These are phyloP conservation scores for Xiphophorus maculatus DNA, from an alignment of 2,113 vertebrate species.

Conservation along the genomic window DNA sequence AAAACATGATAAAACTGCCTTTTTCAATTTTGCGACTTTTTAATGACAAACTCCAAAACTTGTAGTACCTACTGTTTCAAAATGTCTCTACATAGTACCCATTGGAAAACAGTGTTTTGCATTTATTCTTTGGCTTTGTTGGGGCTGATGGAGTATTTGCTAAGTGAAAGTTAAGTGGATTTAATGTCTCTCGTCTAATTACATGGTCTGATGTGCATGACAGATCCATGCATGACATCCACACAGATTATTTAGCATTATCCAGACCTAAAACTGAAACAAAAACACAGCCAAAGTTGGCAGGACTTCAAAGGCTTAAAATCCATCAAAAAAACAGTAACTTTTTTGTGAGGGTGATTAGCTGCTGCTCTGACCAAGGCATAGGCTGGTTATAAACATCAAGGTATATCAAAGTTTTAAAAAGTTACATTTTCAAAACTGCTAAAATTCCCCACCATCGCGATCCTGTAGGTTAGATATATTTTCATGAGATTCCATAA, in stretches of 20 bases:
- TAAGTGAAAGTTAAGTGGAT: conserved; percentile 40
- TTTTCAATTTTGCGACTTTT: too few relatives aligned
- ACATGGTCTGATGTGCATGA: conserved; percentile 40
- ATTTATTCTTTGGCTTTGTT: neutral
- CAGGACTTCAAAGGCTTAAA: conserved; percentile 6
- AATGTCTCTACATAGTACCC: too few relatives aligned
- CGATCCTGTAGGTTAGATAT: too few relatives aligned
- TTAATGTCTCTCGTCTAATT: conserved; percentile 53
- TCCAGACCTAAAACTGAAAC: conserved; percentile 36
- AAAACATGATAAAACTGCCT: too few relatives aligned
- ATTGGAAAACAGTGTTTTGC: too few relatives aligned
- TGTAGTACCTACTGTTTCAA: too few relatives aligned
- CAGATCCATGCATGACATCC: conserved; percentile 58
- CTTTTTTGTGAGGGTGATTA: too few relatives aligned
- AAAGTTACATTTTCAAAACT: neutral
- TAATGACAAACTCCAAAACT: too few relatives aligned
- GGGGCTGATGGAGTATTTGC: conserved; percentile 21
- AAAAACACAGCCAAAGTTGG: conserved; percentile 37
- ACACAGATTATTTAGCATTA: conserved; percentile 55
- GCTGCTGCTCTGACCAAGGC: neutral
- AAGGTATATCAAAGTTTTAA: neutral
- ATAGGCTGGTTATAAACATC: neutral
- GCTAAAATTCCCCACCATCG: too few relatives aligned
- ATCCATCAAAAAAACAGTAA: conserved; percentile 8
- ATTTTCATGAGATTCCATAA: neutral